These are phyloP conservation scores for Parnassius smintheus DNA, from an alignment of 2,888 invertebrate species.

Conservation along the genomic window DNA sequence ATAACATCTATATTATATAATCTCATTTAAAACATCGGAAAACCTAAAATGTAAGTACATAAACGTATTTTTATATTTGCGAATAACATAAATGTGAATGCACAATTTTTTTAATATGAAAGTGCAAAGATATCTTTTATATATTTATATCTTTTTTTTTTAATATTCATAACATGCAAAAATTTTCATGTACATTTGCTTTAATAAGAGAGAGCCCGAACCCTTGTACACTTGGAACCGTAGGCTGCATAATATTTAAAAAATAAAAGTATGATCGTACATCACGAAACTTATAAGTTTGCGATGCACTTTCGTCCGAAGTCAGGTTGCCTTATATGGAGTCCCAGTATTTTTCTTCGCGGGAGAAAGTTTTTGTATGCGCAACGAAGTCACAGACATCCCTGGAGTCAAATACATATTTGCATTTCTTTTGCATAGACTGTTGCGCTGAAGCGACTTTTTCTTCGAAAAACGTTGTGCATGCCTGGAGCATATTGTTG, in stretches of 20 bases:
- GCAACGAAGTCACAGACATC: slow-evolving; percentile 49
- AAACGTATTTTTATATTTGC: too few species aligned
- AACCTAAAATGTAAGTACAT: too few species aligned
- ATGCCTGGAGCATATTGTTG: slow-evolving; percentile 34
- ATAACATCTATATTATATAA: neutral
- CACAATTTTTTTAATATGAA: neutral
- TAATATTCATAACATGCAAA: neutral
- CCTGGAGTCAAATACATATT: slow-evolving; percentile 58
- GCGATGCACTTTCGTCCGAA: slow-evolving; percentile 47
- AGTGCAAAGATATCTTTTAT: neutral
- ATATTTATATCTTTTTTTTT: neutral
- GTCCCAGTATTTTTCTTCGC: slow-evolving; percentile 59
- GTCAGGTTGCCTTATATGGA: slow-evolving; percentile 65
- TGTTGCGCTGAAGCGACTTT: slow-evolving; percentile 42
- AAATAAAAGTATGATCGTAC: slow-evolving; percentile 4
- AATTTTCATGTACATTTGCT: slow-evolving; percentile 1
- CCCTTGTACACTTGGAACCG: neutral
- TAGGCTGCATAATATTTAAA: slow-evolving; percentile 8
- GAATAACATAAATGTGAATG: too few species aligned
- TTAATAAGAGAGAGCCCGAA: slow-evolving; percentile 4
- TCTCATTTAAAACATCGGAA: too few species aligned
- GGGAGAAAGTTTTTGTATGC: slow-evolving; percentile 69
- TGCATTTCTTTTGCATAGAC: slow-evolving; percentile 65
- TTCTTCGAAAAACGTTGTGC: slow-evolving; percentile 47
- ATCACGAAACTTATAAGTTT: slow-evolving; percentile 31